phyloP scores from a whole-genome alignment of 2,888 invertebrate species.

The Phyllotreta cruciferae region DNA sequence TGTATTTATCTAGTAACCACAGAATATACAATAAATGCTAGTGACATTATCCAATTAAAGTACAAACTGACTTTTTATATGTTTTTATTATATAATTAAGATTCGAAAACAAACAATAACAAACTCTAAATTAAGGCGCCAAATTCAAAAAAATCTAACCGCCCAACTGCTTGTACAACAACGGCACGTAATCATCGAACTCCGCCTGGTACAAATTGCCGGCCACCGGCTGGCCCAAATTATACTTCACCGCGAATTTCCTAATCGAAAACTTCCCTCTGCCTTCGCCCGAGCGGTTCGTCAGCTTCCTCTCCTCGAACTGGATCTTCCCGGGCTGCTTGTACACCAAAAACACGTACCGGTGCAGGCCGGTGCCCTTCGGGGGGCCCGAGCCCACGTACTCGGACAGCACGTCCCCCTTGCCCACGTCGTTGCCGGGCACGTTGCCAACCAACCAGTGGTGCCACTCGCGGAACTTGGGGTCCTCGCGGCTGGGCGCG shows the following conservation, averaged over 20 bases:
- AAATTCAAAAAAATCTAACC: slow-evolving; percentile 8
- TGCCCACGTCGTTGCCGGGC: slow-evolving; percentile 71
- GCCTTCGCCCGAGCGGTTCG: slow-evolving; percentile 61
- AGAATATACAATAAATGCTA: no score
- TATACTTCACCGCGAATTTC: slow-evolving; percentile 82
- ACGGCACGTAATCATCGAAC: slow-evolving; percentile 89
- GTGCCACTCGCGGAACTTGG: slow-evolving; percentile 85
- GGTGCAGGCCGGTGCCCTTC: slow-evolving; percentile 70
- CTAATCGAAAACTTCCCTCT: slow-evolving; percentile 72
- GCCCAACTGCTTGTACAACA: slow-evolving; percentile 75
- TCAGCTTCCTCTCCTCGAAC: slow-evolving; percentile 51
- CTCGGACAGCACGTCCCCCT: slow-evolving; percentile 77
- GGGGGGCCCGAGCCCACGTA: slow-evolving; percentile 90
- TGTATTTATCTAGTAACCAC: no score
- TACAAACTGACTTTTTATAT: no score
- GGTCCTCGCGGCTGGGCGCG: slow-evolving; percentile 82
- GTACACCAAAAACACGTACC: slow-evolving; percentile 72
- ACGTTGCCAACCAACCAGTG: slow-evolving; percentile 93
- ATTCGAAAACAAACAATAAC: neutral
- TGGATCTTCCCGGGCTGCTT: slow-evolving; percentile 54
- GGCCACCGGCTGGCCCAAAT: slow-evolving; percentile 82
- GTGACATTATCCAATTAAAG: no score
- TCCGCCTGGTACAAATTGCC: slow-evolving; percentile 89
- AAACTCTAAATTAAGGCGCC: neutral
- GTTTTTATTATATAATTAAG: neutral